phyloP scores from a whole-genome alignment of 2,113 vertebrate genomes.

The Nycticorax nycticorax region DNA sequence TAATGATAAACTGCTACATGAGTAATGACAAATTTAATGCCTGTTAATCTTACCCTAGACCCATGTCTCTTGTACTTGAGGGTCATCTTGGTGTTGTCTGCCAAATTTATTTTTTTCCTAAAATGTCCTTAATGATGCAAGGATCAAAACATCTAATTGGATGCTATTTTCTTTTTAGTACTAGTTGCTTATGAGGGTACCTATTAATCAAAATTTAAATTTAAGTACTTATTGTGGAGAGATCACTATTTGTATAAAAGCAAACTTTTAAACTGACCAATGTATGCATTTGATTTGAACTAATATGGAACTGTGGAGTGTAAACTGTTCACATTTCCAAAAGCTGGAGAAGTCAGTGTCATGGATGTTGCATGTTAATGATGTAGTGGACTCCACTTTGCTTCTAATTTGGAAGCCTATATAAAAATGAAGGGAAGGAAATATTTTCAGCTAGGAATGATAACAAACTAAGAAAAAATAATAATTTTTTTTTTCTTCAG shows the following conservation, averaged over 20 bases:
- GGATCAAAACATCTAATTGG: background rate
- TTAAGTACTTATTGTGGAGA: background rate
- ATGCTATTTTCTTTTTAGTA: background rate
- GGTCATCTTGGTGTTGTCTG: background rate
- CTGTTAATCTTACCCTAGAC: conserved; percentile 14
- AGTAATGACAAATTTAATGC: conserved; percentile 55
- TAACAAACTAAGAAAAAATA: background rate
- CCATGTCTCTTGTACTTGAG: background rate
- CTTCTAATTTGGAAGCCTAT: background rate
- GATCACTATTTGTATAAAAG: background rate
- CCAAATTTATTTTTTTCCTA: background rate
- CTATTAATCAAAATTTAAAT: background rate
- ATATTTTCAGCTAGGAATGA: background rate
- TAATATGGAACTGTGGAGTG: background rate
- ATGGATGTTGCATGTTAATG: background rate
- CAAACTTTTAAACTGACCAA: background rate
- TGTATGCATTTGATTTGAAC: background rate
- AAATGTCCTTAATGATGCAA: background rate
- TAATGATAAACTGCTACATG: conserved; percentile 60
- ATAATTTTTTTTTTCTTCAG: background rate
- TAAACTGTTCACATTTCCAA: background rate
- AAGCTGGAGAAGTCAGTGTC: background rate
- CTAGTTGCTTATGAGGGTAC: background rate
- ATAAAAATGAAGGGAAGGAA: background rate
- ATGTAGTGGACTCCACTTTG: background rate